A percentile compares a stretch with the other conserved stretches of the same genome.
Evolutionary conservation across 2,888 invertebrate genomes (phyloP).

Genomic region (Eupithecia insigniata): DNA sequence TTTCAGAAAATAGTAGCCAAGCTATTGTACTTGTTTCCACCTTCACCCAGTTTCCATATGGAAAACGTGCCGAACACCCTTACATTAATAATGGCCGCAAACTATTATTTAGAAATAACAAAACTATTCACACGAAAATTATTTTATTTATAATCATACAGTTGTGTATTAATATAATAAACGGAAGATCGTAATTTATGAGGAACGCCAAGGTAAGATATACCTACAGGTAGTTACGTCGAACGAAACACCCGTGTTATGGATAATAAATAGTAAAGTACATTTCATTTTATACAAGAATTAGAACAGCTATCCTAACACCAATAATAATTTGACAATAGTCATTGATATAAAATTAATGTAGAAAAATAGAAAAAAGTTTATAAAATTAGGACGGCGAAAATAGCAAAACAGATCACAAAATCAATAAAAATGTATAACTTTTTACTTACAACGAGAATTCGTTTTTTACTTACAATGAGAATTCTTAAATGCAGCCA

Average conservation of each 20-base stretch:
- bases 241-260: not conserved
- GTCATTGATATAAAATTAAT: slow-evolving; percentile 7
- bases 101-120: not conserved
- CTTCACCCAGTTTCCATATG: too few relatives aligned
- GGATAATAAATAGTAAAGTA: not conserved
- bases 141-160: slow-evolving; percentile 1
- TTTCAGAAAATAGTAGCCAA: too few relatives aligned
- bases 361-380: not conserved
- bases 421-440: too few relatives aligned
- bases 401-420: not conserved
- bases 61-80: too few relatives aligned
- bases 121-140: not conserved
- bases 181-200: not conserved
- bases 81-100: not conserved
- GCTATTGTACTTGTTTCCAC: too few relatives aligned
- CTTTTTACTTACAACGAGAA: not conserved
- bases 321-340: slow-evolving; percentile 8
- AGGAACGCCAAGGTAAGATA: not conserved
- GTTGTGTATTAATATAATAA: not conserved
- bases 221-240: too few relatives aligned
- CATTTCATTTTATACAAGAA: not conserved
- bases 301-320: not conserved
- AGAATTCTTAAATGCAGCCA: not conserved
- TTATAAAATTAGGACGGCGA: not conserved
- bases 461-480: not conserved